Evolutionary conservation across 1,140 invertebrate genomes (phyloP).

Genomic region (Leptonema lineaticorne): DNA sequence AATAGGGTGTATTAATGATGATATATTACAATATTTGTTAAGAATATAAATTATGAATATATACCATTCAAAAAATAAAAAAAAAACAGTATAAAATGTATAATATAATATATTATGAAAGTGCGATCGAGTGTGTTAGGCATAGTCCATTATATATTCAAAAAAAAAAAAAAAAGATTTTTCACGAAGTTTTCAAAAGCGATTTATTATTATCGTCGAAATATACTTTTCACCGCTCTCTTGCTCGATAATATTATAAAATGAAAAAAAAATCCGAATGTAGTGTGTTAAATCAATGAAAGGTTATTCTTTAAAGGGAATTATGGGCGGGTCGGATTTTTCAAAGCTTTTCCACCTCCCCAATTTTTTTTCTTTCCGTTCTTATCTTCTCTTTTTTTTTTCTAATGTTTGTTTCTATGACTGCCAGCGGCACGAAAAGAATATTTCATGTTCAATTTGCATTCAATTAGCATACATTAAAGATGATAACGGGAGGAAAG

Average conservation of each 20-base stretch:
- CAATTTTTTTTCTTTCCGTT: too few relatives aligned
- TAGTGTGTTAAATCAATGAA: constrained; percentile 24
- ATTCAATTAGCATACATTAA: constrained; percentile 30
- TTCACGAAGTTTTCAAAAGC: not conserved
- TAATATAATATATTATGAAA: not conserved
- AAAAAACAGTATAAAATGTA: too few relatives aligned
- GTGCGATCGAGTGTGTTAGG: not conserved
- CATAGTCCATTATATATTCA: constrained; percentile 10
- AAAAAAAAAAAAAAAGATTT: too few relatives aligned
- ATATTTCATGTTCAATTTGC: constrained; percentile 32
- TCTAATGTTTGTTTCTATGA: constrained; percentile 30
- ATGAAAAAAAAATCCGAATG: not conserved
- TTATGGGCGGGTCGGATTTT: too few relatives aligned
- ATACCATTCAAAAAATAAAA: too few relatives aligned
- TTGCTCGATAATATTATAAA: too few relatives aligned
- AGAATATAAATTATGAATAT: not conserved
- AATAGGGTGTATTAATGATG: too few relatives aligned
- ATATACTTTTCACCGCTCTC: constrained; percentile 8
- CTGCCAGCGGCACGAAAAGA: constrained; percentile 22
- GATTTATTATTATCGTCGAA: constrained; percentile 9
- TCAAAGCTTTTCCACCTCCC: too few relatives aligned
- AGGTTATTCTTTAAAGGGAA: constrained; percentile 14
- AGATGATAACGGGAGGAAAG: constrained; percentile 23
- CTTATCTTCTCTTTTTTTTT: too few relatives aligned
- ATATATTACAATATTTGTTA: not conserved